Conservation (phyloP, 2,888 invertebrate species). For the Leptinotarsa tumamoca region DNA sequence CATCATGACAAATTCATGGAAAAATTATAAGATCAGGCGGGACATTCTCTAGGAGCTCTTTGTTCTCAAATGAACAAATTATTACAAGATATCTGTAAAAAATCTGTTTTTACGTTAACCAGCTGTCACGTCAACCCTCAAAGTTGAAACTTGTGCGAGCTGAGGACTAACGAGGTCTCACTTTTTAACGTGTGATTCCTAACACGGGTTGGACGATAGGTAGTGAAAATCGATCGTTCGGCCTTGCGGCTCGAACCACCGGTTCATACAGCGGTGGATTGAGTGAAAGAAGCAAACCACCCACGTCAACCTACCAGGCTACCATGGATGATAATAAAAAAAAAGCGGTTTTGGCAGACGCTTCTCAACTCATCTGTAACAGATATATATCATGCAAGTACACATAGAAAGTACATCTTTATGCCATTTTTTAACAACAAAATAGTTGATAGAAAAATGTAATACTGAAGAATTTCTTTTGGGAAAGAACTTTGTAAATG, state of each 20-base stretch:
- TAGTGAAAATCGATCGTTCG: too few species aligned
- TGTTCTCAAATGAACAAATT: conserved; percentile 16
- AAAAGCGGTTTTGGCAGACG: conserved; percentile 17
- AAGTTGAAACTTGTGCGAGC: too few species aligned
- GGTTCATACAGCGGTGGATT: too few species aligned
- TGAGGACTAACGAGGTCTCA: too few species aligned
- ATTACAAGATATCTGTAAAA: background rate
- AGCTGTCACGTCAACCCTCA: too few species aligned
- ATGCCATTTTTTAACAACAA: conserved; percentile 11
- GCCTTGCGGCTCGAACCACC: too few species aligned
- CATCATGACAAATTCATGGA: background rate
- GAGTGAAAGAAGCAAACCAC: too few species aligned
- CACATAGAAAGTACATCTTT: conserved; percentile 10
- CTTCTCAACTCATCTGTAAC: conserved; percentile 24
- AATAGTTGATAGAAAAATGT: background rate
- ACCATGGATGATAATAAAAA: background rate
- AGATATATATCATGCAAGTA: conserved; percentile 25
- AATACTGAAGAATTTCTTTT: conserved; percentile 30
- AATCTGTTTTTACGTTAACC: too few species aligned
- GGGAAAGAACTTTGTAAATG: conserved; percentile 18
- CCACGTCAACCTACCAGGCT: too few species aligned
- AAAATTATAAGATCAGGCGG: conserved; percentile 27
- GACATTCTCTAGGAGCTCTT: conserved; percentile 18
- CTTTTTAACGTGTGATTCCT: too few species aligned
- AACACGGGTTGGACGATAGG: too few species aligned